Evolutionary conservation across 2,888 invertebrate genomes (phyloP), one percentile per base, ranked within the genome.

Genomic region (Sabellastarte sp.): DNA sequence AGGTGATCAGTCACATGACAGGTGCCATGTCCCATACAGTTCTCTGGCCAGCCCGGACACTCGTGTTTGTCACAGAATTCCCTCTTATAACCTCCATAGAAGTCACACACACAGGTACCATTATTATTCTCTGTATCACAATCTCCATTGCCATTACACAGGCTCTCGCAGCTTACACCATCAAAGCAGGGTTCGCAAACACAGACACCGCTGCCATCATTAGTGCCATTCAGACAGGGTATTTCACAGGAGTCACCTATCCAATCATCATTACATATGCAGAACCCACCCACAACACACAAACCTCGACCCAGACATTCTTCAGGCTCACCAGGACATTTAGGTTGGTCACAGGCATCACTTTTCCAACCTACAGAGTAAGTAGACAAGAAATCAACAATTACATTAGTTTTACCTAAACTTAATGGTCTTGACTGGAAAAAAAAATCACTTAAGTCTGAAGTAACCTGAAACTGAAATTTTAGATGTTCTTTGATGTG

Each of bases 41-140:
- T 66, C 32, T 65, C 51, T 5, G 77, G 77, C 75, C 76, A 76
- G 4, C 77, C 77, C 5, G 76, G 75, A 60, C 77, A 77, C 2
- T 71, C 70, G 10, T 63, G 69, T n/a, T 63, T 28, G 10, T 73
- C 64, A 67, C 77, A 77, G 32, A 61, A 64, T 1, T 60, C 67
- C 1, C 77, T 76, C 41, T 73, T 73, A 62, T 62, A 76, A 33
- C 73, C 75, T 20, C 63, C 57, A 59, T 65, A 67, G 63, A 71
- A 73, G 63, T 75, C 63, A 67, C 77, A 77, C n/a, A 64, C 57
- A 57, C 77, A 77, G 3, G 59, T 56, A 3, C 72, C 74, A n/a
- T 41, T 20, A 41, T n/a, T n/a, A n/a, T n/a, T n/a, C n/a, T n/a
- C n/a, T n/a, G 41, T 31, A 26, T 70, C 66, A 68, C 77, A 77